A percentile compares a stretch with the other conserved stretches of the same genome.
These are phyloP conservation scores for Nycticryphes semicollaris DNA, from an alignment of 2,113 vertebrate species.

Conservation along the genomic window DNA sequence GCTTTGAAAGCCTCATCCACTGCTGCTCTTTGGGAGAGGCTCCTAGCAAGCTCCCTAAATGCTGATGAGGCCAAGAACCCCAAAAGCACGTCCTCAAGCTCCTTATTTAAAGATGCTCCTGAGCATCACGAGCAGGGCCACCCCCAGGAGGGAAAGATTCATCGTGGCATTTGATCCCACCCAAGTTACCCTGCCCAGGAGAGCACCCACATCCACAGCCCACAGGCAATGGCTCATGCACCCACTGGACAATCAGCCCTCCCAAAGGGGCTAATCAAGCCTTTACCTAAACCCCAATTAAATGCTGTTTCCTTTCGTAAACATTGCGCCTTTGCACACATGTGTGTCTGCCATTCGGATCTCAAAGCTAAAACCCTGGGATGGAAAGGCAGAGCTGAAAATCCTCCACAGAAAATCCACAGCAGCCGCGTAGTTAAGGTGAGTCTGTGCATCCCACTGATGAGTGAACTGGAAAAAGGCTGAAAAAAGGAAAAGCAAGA, in stretches of 20 bases:
- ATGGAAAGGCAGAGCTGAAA: background rate
- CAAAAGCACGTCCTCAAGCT: background rate
- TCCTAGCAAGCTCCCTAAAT: background rate
- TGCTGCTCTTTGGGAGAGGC: background rate
- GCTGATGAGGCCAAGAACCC: background rate
- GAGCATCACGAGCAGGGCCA: fast-evolving
- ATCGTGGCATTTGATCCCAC: fast-evolving
- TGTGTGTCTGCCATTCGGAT: background rate
- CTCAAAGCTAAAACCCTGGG: background rate
- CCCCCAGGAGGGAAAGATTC: background rate
- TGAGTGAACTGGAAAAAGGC: background rate
- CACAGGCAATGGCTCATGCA: background rate
- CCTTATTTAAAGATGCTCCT: background rate
- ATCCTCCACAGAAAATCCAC: background rate
- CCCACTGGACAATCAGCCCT: fast-evolving
- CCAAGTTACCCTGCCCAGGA: background rate
- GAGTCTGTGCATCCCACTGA: fast-evolving
- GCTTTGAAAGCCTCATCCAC: fast-evolving
- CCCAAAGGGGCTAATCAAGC: fast-evolving
- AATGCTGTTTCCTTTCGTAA: background rate
- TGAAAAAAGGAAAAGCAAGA: background rate
- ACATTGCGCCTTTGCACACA: background rate
- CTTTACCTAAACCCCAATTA: background rate
- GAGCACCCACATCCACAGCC: background rate
- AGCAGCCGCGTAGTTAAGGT: fast-evolving